These are phyloP conservation scores for Cheilosia grossa DNA, from an alignment of 2,888 invertebrate species.

Conservation along the genomic window DNA sequence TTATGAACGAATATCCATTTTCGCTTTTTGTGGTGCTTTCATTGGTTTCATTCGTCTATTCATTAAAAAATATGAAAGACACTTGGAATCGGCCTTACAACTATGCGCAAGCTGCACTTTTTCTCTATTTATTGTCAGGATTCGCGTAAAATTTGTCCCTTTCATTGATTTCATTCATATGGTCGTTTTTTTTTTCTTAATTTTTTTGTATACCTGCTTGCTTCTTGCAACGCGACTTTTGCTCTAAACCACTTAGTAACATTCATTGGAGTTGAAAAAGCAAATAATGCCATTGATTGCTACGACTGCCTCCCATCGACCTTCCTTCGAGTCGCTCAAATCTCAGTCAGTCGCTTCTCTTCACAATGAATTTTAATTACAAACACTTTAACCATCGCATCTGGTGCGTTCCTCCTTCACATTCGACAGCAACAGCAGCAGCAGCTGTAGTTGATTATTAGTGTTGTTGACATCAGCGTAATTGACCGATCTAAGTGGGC, in stretches of 20 bases:
- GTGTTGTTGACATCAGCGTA: slow-evolving; percentile 71
- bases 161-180: not conserved
- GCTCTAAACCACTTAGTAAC: too few relatives aligned
- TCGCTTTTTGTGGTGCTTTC: too few relatives aligned
- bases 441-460: slow-evolving; percentile 59
- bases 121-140: too few relatives aligned
- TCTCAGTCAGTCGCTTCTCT: slow-evolving; percentile 9
- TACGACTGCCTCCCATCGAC: slow-evolving; percentile 15
- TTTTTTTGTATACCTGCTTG: too few relatives aligned
- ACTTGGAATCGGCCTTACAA: too few relatives aligned
- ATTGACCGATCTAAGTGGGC: slow-evolving; percentile 57
- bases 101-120: too few relatives aligned
- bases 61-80: too few relatives aligned
- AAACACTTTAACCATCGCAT: slow-evolving; percentile 20
- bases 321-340: slow-evolving; percentile 25
- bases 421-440: slow-evolving; percentile 8
- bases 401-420: slow-evolving; percentile 3
- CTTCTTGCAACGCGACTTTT: too few relatives aligned
- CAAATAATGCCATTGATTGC: slow-evolving; percentile 15
- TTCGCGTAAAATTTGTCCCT: too few relatives aligned
- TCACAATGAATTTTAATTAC: slow-evolving; percentile 43
- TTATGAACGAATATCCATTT: not conserved
- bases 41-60: too few relatives aligned
- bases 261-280: too few relatives aligned
- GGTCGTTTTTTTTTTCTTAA: not conserved